Evolutionary conservation across 2,113 vertebrate species (phyloP), one percentile per base, ranked within the genome.

Genomic region (Amblyornis subalaris): DNA sequence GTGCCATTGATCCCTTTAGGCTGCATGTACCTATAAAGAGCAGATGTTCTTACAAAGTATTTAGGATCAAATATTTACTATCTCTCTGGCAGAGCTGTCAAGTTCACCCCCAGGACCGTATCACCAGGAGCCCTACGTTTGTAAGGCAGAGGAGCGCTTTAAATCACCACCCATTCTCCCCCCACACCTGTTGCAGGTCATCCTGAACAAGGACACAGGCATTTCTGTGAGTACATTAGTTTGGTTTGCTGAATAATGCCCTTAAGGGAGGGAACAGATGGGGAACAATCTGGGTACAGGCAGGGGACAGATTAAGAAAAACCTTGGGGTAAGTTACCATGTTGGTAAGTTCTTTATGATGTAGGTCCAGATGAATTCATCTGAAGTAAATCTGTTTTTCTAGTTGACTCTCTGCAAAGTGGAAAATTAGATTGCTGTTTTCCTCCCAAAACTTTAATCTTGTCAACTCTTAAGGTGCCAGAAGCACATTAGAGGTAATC

Each of bases 161-260:
- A 99, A 99, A 61, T 97, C 98, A 0, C 99, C 99, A 2, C 99
- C 99, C 21, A 98, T 99, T 65, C 98, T 99, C 14, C 99, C 99
- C 0, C 99, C 99, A 1, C 99, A 99, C 91, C 98, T 99, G 86
- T 97, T 99, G 72, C 99, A 99, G 96, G 99, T 99, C 95, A 99
- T 99, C 95, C 98, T 99, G 76, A 99, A 99, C 94, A 99, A 99
- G 98, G 99, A 99, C 98, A 99, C 99, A 0, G 98, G 99, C 9
- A 96, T 99, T 91, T 99, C 99, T 35, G 99, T 99, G 97, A 99
- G 99, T 98, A 60, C 64, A 3, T 57, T 1, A 2, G 7, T 31
- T 48, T 62, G 7, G 5, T 77, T n/a, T 66, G 73, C 33, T 72
- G 29, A 57, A 6, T n/a, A 28, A 42, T 20, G 22, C 28, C 47